These are phyloP conservation scores for Drosophila equinoxialis DNA, from an alignment of 1,140 invertebrate species.

Conservation along the genomic window DNA sequence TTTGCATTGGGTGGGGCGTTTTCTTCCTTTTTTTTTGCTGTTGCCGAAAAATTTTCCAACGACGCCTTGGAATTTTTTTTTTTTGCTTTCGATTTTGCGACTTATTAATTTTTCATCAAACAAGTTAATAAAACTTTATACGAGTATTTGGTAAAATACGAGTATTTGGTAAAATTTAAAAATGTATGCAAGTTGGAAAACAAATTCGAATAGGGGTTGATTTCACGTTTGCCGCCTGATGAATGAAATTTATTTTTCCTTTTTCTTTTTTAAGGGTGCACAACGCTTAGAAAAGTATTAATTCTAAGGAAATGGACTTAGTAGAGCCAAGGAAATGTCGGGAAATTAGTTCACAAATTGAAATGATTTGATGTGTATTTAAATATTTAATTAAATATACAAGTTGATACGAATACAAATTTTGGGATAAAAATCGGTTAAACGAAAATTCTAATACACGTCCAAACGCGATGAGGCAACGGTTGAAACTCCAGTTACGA, in stretches of 20 bases:
- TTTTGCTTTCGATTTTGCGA: background rate
- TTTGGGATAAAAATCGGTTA: background rate
- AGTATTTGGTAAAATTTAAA: background rate
- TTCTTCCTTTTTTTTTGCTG: constrained; percentile 41
- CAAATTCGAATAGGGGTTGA: constrained; percentile 42
- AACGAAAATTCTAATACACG: constrained; percentile 38
- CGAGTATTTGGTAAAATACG: background rate
- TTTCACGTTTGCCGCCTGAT: constrained; percentile 44
- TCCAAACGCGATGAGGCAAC: constrained; percentile 61
- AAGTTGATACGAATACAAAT: background rate
- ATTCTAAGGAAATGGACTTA: background rate
- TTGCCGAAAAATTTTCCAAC: constrained; percentile 48
- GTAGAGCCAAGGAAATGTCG: background rate
- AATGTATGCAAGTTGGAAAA: constrained; percentile 2
- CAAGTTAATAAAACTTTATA: background rate
- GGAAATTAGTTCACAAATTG: background rate
- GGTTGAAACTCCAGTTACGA: constrained; percentile 58
- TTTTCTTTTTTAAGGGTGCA: constrained; percentile 40
- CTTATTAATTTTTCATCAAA: constrained; percentile 1
- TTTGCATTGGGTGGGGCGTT: constrained; percentile 70
- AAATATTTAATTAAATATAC: background rate
- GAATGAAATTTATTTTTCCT: constrained; percentile 35
- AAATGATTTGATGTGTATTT: background rate
- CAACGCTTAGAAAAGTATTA: constrained; percentile 30
- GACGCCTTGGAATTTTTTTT: constrained; percentile 42